Percentiles rank a stretch among this genome's conserved stretches.
These are phyloP conservation scores for Diaperis boleti DNA, from an alignment of 2,888 invertebrate genomes.

Conservation along the genomic window DNA sequence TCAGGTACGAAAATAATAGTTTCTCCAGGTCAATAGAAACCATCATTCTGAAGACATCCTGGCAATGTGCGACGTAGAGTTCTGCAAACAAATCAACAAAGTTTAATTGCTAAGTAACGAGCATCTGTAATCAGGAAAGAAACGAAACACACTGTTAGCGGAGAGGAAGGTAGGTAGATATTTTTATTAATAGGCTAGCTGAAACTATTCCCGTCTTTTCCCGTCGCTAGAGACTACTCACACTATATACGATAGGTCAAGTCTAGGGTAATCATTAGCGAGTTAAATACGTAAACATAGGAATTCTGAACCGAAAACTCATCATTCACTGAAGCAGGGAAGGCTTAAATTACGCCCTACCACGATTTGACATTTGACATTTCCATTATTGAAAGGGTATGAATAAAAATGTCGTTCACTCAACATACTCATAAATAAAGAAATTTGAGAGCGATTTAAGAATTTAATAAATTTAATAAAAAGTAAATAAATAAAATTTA, in stretches of 20 bases:
- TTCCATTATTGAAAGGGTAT: too few species aligned
- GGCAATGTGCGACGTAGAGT: conserved; percentile 43
- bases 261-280: conserved; percentile 20
- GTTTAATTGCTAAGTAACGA: neutral
- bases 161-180: neutral
- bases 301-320: conserved; percentile 1
- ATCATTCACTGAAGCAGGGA: conserved; percentile 2
- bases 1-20: conserved; percentile 54
- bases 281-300: conserved; percentile 46
- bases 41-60: conserved; percentile 51
- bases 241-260: conserved; percentile 23
- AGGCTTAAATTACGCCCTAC: too few species aligned
- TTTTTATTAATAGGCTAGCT: conserved; percentile 29
- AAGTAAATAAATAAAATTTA: too few species aligned
- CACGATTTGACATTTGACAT: too few species aligned
- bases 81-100: neutral
- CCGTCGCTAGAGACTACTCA: conserved; percentile 19
- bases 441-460: too few species aligned
- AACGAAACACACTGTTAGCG: neutral
- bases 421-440: too few species aligned
- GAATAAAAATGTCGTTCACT: too few species aligned
- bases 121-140: too few species aligned
- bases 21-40: conserved; percentile 62
- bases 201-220: conserved; percentile 36
- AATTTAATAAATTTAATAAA: too few species aligned